Percentiles rank a stretch among this genome's conserved stretches.
phyloP scores from a whole-genome alignment of 2,797 vertebrate species.

The Distichodus sexfasciatus region DNA sequence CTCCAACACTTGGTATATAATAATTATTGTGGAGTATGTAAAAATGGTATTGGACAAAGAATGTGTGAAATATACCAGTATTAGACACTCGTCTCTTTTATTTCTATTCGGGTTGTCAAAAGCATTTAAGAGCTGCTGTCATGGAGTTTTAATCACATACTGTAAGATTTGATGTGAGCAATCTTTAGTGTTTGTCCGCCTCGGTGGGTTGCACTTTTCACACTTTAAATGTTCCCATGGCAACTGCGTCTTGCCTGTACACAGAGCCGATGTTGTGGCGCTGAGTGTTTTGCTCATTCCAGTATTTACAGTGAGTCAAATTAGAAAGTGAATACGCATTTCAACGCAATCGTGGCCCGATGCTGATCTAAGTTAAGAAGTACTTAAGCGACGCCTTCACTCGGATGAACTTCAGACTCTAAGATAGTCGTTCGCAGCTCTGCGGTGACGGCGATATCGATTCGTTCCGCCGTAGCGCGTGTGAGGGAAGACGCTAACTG shows the following conservation, averaged over 20 bases:
- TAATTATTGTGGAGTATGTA: too few species aligned
- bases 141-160: neutral
- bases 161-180: conserved; percentile 5
- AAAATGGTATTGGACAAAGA: too few species aligned
- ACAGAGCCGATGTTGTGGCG: conserved; percentile 69
- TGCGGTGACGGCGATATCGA: conserved; percentile 15
- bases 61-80: too few species aligned
- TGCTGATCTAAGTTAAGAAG: neutral
- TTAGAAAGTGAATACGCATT: conserved; percentile 1
- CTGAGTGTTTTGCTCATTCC: conserved; percentile 50
- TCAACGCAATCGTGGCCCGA: neutral
- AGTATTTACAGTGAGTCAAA: conserved; percentile 50
- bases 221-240: conserved; percentile 61
- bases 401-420: neutral
- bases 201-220: conserved; percentile 49
- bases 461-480: conserved; percentile 7
- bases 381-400: neutral
- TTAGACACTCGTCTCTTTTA: too few species aligned
- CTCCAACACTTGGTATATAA: too few species aligned
- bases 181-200: conserved; percentile 16
- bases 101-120: too few species aligned
- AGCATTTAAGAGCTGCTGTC: too few species aligned
- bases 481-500: conserved; percentile 7
- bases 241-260: conserved; percentile 55
- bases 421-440: neutral